Percentiles rank a stretch among this genome's conserved stretches.
Evolutionary conservation across 2,888 invertebrate species (phyloP).

Genomic region (Athalia circularis): DNA sequence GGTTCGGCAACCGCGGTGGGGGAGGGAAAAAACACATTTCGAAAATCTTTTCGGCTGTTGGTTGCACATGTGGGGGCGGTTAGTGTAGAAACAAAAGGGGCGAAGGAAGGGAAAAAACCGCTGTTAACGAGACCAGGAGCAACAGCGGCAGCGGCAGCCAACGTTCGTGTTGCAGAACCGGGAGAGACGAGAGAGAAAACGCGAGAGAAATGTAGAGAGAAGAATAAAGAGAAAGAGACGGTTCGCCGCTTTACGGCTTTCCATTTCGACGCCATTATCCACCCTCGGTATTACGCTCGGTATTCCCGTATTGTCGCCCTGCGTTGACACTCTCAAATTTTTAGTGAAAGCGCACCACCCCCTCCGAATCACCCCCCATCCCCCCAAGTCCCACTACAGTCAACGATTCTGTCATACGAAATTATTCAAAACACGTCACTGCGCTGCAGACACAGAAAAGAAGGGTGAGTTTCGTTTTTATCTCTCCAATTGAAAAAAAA

Average conservation of each 20-base stretch:
- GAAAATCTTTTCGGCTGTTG: conserved; percentile 37
- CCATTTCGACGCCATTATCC: conserved; percentile 45
- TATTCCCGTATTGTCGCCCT: conserved; percentile 32
- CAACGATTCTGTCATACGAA: conserved; percentile 2
- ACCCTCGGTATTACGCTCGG: conserved; percentile 34
- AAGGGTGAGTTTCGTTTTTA: neutral
- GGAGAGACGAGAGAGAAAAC: neutral
- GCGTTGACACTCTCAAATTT: conserved; percentile 35
- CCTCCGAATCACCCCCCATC: neutral
- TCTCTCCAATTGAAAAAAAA: neutral
- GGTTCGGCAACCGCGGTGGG: neutral
- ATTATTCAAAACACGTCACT: conserved; percentile 7
- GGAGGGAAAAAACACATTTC: conserved; percentile 17
- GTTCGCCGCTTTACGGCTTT: conserved; percentile 46
- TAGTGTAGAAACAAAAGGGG: conserved; percentile 24
- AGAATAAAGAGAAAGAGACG: conserved; percentile 12
- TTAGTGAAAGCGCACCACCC: neutral
- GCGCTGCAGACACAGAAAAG: neutral
- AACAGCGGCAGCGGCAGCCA: neutral
- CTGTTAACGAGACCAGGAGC: conserved; percentile 41
- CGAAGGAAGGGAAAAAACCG: conserved; percentile 39
- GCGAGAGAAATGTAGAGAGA: neutral
- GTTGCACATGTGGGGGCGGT: conserved; percentile 30
- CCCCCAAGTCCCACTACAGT: neutral
- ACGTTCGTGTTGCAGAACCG: neutral